These are phyloP conservation scores for Porites australiensis DNA, from an alignment of 64 coral and sea anemone genomes.

Conservation along the genomic window DNA sequence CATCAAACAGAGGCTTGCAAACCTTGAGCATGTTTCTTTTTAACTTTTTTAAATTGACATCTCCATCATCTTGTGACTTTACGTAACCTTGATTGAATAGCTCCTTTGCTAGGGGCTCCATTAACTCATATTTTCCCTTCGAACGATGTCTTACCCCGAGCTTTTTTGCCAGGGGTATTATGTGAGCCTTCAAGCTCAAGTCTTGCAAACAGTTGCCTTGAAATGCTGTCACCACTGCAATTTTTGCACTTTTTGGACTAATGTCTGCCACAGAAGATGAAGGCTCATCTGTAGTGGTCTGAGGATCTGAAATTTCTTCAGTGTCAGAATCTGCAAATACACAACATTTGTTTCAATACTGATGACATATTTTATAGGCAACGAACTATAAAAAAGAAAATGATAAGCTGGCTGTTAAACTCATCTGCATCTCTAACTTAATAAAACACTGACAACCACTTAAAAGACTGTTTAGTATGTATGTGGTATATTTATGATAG, in stretches of 20 bases:
- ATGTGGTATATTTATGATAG: no score
- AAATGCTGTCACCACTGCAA: constrained; percentile 9
- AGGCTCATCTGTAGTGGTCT: neutral
- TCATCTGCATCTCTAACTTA: no score
- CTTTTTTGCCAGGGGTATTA: neutral
- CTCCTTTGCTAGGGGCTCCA: constrained; percentile 3
- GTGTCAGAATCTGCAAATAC: no score
- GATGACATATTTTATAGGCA: no score
- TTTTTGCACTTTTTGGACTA: neutral
- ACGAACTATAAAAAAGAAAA: no score
- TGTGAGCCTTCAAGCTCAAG: constrained; percentile 8
- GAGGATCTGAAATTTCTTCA: neutral
- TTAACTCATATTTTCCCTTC: constrained; percentile 23
- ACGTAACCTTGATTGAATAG: neutral
- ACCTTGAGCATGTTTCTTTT: neutral
- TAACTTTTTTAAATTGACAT: neutral
- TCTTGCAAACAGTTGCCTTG: neutral
- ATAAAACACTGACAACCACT: no score
- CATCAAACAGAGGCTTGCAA: neutral
- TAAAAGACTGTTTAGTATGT: no score
- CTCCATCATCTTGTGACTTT: neutral
- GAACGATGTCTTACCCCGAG: constrained; percentile 29
- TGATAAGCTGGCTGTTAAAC: no score
- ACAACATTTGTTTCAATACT: no score
- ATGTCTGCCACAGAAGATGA: constrained; percentile 3